Percentiles rank a stretch among this genome's conserved stretches.
Conservation (phyloP, 2,797 vertebrate species). For the Girardinus metallicus region DNA sequence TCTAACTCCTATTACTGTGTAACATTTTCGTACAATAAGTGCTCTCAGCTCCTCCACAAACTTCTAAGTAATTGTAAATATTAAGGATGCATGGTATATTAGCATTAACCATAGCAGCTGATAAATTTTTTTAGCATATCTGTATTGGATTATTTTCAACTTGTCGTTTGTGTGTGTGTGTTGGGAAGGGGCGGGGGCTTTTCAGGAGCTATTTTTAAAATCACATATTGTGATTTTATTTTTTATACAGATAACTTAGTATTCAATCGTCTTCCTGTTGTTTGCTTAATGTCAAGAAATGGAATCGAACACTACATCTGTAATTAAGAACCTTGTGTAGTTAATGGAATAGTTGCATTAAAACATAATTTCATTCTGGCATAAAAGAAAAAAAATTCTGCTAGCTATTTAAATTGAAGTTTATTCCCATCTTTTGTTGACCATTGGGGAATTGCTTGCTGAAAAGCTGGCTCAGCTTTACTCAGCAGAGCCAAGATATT, state of each 20-base stretch:
- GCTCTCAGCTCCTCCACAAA: too few species aligned
- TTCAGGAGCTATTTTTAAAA: background rate
- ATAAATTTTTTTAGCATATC: background rate
- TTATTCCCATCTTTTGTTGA: background rate
- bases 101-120: background rate
- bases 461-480: background rate
- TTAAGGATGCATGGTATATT: background rate
- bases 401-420: background rate
- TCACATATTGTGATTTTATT: background rate
- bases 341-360: background rate
- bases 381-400: too few species aligned
- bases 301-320: background rate
- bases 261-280: background rate
- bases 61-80: background rate
- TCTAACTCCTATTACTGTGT: background rate
- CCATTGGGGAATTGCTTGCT: background rate
- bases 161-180: background rate
- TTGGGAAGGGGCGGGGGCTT: background rate
- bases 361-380: background rate
- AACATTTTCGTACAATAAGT: background rate
- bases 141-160: background rate
- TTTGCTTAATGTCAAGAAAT: background rate
- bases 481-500: conserved; percentile 30
- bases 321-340: background rate
- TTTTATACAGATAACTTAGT: background rate